These are phyloP conservation scores for Crenuchus spilurus DNA, from an alignment of 2,797 vertebrate species.

Conservation along the genomic window DNA sequence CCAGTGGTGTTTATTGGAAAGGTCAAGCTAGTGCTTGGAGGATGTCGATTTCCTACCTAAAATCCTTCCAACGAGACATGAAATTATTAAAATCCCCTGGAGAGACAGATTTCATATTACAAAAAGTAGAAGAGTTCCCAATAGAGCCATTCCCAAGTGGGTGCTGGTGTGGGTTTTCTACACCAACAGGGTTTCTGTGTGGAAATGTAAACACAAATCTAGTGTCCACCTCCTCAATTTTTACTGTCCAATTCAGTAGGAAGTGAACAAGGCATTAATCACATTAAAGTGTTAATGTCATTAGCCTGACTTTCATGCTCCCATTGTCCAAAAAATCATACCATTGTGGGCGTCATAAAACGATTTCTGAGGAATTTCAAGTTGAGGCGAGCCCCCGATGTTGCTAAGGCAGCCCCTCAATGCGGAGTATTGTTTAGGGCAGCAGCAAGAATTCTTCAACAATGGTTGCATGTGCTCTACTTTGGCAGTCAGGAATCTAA, in stretches of 20 bases:
- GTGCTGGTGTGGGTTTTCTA: slow-evolving; percentile 18
- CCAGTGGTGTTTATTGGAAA: background rate
- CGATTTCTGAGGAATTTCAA: slow-evolving; percentile 43
- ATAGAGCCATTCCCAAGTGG: slow-evolving; percentile 22
- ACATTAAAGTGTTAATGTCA: background rate
- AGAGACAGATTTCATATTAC: slow-evolving; percentile 15
- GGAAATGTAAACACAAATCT: slow-evolving; percentile 6
- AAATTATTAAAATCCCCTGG: slow-evolving; percentile 1
- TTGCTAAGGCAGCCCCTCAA: slow-evolving; percentile 39
- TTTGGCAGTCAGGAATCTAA: slow-evolving; percentile 45
- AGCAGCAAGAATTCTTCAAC: slow-evolving; percentile 51
- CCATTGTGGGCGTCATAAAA: slow-evolving; percentile 25
- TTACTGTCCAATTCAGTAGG: background rate
- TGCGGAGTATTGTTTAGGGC: slow-evolving; percentile 46
- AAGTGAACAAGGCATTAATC: background rate
- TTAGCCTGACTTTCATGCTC: background rate
- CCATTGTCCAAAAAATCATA: too few relatives aligned
- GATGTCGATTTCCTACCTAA: background rate
- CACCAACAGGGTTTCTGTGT: background rate
- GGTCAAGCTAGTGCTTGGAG: background rate
- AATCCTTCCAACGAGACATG: background rate
- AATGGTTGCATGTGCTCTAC: slow-evolving; percentile 36
- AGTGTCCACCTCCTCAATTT: background rate
- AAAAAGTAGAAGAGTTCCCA: slow-evolving; percentile 11
- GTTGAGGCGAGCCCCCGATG: slow-evolving; percentile 44